Evolutionary conservation across 2,888 invertebrate genomes (phyloP).

Genomic region (Hemistola chrysoprasaria): DNA sequence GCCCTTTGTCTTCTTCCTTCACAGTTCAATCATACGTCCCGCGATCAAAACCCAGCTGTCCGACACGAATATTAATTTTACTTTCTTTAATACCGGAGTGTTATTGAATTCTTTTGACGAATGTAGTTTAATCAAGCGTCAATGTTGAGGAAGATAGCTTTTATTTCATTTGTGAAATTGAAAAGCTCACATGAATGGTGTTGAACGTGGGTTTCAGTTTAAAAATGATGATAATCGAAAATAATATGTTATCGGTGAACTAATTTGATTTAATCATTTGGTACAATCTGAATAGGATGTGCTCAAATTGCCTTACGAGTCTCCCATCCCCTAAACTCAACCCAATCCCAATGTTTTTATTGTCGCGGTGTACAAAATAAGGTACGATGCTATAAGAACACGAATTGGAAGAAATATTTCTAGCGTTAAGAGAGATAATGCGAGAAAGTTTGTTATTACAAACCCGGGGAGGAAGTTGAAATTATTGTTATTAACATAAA

Average conservation of each 20-base stretch:
- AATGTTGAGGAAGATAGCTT: slow-evolving; percentile 1
- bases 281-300: background rate
- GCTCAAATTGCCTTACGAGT: slow-evolving; percentile 22
- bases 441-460: slow-evolving; percentile 42
- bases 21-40: slow-evolving; percentile 51
- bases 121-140: slow-evolving; percentile 16
- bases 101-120: slow-evolving; percentile 13
- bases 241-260: background rate
- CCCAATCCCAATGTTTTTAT: slow-evolving; percentile 26
- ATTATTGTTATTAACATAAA: slow-evolving; percentile 34
- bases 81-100: slow-evolving; percentile 25
- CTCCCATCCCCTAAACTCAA: slow-evolving; percentile 23
- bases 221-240: background rate
- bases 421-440: slow-evolving; percentile 27
- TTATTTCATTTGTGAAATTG: background rate
- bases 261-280: background rate
- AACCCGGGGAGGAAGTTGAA: slow-evolving; percentile 40
- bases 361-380: slow-evolving; percentile 13
- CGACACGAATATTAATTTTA: slow-evolving; percentile 44
- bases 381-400: slow-evolving; percentile 27
- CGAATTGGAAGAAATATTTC: slow-evolving; percentile 57
- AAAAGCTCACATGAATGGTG: too few species aligned
- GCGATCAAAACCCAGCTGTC: slow-evolving; percentile 51
- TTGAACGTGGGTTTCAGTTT: background rate
- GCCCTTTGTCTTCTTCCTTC: slow-evolving; percentile 57